Base-by-base conservation (phyloP, 2,113 vertebrate genomes). In the Kryptolebias marmoratus region DNA sequence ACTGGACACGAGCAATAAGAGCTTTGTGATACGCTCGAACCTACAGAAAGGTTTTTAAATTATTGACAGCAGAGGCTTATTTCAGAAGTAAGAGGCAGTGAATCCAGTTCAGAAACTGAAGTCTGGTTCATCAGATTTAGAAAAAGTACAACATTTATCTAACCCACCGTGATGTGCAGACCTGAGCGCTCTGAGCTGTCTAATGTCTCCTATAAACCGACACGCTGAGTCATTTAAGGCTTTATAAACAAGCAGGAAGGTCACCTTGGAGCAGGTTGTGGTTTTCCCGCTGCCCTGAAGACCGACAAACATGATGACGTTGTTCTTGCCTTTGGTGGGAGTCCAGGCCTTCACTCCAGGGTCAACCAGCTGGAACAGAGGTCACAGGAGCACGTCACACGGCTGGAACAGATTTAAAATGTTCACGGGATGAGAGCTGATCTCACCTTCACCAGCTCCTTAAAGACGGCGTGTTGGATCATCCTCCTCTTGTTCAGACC, bases 291-390 rank as follows among this genome's bases (percentile, higher is more conserved):
- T 99, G 80, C 98, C 98, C 84, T 99, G 98, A 75, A 99, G 93
- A 64, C 98, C 98, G 61, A 99, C 98, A 92, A 99, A 99, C 98
- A 99, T 99, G 83, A 99, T 98, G 73, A 99, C 96, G 22, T 99
- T 99, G 86, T 97, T 97, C 91, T 98, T 99, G 88, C 98, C 98
- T 93, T 99, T 99, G 11, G 96, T 98, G 9, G 98, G 98, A 56
- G 97, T 97, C 98, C 98, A 99, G 12, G 98, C 97, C 93, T 99
- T 99, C 73, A 99, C 98, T 66, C 97, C 98, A 45, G 98, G 98
- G 89, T 99, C 98, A 78, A 99, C 98, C 83, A 99, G 94, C 98
- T 99, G 73, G 32, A 68, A 76, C 47, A 78, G 28, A 72, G 31
- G 39, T 60, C 49, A 55, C 1, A 57, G 42, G 58, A 22, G 11